A percentile compares a stretch with the other conserved stretches of the same genome.
These are phyloP conservation scores for Drosophila paulistorum DNA, from an alignment of 1,140 invertebrate species.

Conservation along the genomic window DNA sequence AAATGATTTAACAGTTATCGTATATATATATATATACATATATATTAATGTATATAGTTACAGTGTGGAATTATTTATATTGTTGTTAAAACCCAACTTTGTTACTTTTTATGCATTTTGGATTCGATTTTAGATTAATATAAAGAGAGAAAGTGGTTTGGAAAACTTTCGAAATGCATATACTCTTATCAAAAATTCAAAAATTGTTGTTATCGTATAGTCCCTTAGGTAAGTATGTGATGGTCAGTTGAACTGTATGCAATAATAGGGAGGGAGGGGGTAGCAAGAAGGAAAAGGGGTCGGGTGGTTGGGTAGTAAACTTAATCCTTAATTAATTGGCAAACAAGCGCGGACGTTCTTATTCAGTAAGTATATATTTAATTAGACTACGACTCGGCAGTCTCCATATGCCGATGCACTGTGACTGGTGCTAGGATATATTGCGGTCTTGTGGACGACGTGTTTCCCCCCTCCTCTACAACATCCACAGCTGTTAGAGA, in stretches of 20 bases:
- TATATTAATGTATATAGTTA: constrained; percentile 12
- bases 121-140: constrained; percentile 4
- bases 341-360: constrained; percentile 72
- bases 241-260: constrained; percentile 14
- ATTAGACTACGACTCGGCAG: constrained; percentile 83
- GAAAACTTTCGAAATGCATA: neutral
- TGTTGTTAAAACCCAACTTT: constrained; percentile 6
- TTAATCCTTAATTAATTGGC: constrained; percentile 57
- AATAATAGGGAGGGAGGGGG: neutral
- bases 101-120: neutral
- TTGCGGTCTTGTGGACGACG: constrained; percentile 42
- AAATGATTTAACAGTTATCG: constrained; percentile 21
- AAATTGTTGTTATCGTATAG: neutral
- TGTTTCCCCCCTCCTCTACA: constrained; percentile 16
- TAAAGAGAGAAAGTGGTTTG: neutral
- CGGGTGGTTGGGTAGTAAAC: neutral
- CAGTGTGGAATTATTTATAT: constrained; percentile 8
- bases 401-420: constrained; percentile 92
- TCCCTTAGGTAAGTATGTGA: neutral
- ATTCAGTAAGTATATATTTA: constrained; percentile 44
- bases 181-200: too few relatives aligned
- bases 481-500: constrained; percentile 42
- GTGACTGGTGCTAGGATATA: constrained; percentile 93
- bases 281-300: neutral
- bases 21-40: constrained; percentile 32